Evolutionary conservation across 2,113 vertebrate genomes (phyloP).

Genomic region (Carettochelys insculpta): DNA sequence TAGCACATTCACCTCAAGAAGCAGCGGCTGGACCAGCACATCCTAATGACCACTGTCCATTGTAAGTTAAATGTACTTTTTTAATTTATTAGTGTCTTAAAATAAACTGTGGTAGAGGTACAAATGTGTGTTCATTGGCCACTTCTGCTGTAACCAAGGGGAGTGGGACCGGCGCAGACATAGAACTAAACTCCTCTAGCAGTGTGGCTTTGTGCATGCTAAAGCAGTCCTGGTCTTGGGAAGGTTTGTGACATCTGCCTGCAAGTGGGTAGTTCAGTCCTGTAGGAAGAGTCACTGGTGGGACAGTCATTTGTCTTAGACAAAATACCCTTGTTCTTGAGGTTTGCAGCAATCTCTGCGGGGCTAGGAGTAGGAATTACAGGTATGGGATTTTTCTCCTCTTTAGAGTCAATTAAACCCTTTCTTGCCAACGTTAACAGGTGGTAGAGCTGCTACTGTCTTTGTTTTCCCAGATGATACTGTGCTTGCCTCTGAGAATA

Average conservation of each 20-base stretch:
- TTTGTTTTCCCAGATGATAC: not conserved
- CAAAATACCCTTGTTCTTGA: not conserved
- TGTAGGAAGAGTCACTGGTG: fast-evolving
- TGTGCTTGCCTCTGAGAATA: fast-evolving
- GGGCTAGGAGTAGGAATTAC: not conserved
- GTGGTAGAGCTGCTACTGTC: not conserved
- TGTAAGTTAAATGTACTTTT: constrained; percentile 53
- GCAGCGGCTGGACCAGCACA: not conserved
- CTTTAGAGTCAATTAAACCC: not conserved
- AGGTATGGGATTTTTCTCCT: not conserved
- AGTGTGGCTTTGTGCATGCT: not conserved
- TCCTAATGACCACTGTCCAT: not conserved
- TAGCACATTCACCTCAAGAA: not conserved
- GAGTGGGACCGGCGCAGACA: too few species aligned
- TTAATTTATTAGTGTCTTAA: constrained; percentile 65
- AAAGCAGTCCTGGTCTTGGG: constrained; percentile 39
- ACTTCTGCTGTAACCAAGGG: not conserved
- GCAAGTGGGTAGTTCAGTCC: not conserved
- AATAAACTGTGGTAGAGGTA: constrained; percentile 37
- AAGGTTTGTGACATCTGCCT: fast-evolving
- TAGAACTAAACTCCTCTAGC: too few species aligned
- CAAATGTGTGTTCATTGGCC: not conserved
- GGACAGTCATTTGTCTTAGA: not conserved
- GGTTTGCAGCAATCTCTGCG: too few species aligned
- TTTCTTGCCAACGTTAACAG: too few species aligned